phyloP scores from a whole-genome alignment of 1,140 invertebrate genomes.

The Thalassaphorura encarpata region DNA sequence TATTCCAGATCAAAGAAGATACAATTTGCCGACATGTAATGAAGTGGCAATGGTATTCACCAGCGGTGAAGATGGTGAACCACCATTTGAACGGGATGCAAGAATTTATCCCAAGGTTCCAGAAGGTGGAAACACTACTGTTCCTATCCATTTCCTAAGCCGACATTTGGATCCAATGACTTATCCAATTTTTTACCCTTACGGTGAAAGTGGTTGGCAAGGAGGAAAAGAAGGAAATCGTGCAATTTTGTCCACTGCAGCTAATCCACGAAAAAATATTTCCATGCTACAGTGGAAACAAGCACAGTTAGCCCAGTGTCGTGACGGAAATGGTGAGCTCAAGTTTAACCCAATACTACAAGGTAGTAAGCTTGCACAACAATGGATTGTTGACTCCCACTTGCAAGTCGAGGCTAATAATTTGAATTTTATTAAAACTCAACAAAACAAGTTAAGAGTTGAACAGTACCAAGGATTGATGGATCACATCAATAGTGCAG shows the following conservation, averaged over 20 bases:
- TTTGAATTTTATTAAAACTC: conserved; percentile 29
- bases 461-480: conserved; percentile 32
- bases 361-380: conserved; percentile 32
- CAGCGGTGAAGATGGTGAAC: conserved; percentile 11
- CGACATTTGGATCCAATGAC: conserved; percentile 37
- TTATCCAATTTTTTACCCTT: conserved; percentile 42
- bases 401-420: conserved; percentile 33
- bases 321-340: too few relatives aligned
- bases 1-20: conserved; percentile 20
- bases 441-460: conserved; percentile 33
- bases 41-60: conserved; percentile 31
- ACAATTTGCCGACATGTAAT: conserved; percentile 23
- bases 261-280: conserved; percentile 30
- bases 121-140: not conserved
- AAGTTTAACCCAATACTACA: conserved; percentile 22
- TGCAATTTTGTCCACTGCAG: not conserved
- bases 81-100: conserved; percentile 18
- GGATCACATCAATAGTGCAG: conserved; percentile 23
- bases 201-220: conserved; percentile 40
- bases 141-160: not conserved
- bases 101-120: conserved; percentile 2
- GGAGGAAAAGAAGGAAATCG: too few relatives aligned
- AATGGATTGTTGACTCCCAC: conserved; percentile 36
- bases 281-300: conserved; percentile 38
- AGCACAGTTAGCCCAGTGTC: conserved; percentile 38